Evolutionary conservation across 1,140 invertebrate species (phyloP), one percentile per base, ranked within the genome.

Genomic region (Drosophila ficusphila): DNA sequence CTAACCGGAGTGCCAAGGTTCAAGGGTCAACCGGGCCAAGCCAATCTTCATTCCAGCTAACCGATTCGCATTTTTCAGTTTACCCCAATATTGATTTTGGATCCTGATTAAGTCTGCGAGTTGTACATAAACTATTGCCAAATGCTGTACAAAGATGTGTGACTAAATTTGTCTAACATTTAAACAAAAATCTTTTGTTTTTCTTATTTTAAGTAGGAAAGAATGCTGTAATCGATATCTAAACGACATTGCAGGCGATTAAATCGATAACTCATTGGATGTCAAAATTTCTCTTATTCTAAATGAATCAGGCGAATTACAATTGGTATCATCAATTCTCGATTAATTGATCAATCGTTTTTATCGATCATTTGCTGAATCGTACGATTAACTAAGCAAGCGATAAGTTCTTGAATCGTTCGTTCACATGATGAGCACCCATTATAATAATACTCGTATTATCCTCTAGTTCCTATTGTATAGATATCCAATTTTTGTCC

Each of bases 51-150:
- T 36, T n/a, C 38, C 25, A 42, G 14, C 29, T 39, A 18, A 27
- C 21, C 34, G 14, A 27, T 53, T 39, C 19, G 34, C 34, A 23
- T n/a, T 53, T 53, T 25, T 46, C 18, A 38, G 19, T 58, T 48
- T 18, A 14, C 21, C 27, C 54, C 54, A 34, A 31, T 19, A 1
- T 31, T 31, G 7, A 16, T 23, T 58, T 29, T 60, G 2, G 25
- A 60, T 60, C 11, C 25, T 31, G 9, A 33, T 16, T 31, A 18
- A 51, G 44, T 41, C 44, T 29, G 39, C 29, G 34, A 65, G 9
- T 65, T 67, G 64, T 67, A 67, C 27, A 67, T 67, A 67, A 67
- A 34, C 60, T 36, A 67, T 42, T 67, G 64, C 31, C 25, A 33
- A 67, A 25, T 21, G 19, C 61, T 67, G 64, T 67, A 67, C 61